A percentile compares a stretch with the other conserved stretches of the same genome.
Conservation (phyloP, 2,888 invertebrate species). For the Drosophila buzzatii region DNA sequence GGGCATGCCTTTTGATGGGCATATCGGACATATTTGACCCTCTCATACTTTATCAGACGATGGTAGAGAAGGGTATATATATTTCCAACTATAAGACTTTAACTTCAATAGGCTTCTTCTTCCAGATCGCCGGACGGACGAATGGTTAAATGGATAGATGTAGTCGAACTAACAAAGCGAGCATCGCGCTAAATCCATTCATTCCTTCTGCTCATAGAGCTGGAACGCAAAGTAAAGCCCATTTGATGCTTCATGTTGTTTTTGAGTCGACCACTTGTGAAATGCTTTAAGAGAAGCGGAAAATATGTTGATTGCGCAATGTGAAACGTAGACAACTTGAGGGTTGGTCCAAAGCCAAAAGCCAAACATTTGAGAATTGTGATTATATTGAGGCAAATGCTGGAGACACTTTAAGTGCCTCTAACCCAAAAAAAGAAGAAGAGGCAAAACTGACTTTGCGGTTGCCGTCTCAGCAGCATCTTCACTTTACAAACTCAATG, state of each 20-base stretch:
- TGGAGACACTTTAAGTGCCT: conserved; percentile 24
- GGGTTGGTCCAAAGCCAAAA: conserved; percentile 5
- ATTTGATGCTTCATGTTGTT: neutral
- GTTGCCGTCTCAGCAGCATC: conserved; percentile 38
- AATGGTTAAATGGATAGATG: no score
- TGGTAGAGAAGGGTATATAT: no score
- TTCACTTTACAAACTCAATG: conserved; percentile 1
- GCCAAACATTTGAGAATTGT: conserved; percentile 12
- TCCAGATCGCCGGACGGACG: no score
- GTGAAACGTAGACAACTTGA: neutral
- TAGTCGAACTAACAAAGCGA: no score
- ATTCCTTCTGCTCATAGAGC: no score
- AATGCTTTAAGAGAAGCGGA: neutral
- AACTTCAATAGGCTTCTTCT: no score
- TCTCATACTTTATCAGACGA: no score
- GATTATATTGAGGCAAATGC: conserved; percentile 24
- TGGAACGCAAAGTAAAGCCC: neutral
- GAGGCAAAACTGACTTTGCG: conserved; percentile 21
- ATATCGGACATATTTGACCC: no score
- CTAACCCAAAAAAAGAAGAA: neutral
- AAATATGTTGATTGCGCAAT: neutral
- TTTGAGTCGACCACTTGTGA: neutral
- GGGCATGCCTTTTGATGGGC: no score
- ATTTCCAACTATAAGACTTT: no score
- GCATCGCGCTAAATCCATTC: no score